Evolutionary conservation across 2,113 vertebrate species (phyloP).

Genomic region (Caretta caretta): DNA sequence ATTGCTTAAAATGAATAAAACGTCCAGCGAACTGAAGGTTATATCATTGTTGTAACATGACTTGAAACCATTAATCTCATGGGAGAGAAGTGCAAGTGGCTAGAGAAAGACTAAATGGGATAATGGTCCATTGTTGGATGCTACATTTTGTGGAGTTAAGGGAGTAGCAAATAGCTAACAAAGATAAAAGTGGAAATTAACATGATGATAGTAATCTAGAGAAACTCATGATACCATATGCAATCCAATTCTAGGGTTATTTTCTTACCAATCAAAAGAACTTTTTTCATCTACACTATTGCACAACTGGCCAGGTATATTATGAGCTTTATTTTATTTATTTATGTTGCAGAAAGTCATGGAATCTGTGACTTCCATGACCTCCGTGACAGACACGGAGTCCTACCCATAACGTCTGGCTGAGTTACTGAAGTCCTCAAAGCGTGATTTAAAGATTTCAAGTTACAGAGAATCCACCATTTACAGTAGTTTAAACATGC

Average conservation of each 20-base stretch:
- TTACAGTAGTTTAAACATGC: no score
- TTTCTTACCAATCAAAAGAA: not conserved
- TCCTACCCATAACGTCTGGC: no score
- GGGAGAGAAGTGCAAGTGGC: not conserved
- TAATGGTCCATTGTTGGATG: not conserved
- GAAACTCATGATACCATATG: not conserved
- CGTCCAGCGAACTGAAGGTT: slow-evolving; percentile 15
- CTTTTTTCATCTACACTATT: not conserved
- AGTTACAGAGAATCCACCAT: no score
- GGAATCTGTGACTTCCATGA: no score
- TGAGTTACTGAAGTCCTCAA: no score
- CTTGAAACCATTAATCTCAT: slow-evolving; percentile 43
- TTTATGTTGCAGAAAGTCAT: no score
- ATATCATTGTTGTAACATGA: not conserved
- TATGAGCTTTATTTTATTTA: not conserved
- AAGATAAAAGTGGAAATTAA: not conserved
- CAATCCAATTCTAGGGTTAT: not conserved
- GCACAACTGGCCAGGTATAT: not conserved
- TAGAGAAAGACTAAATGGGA: not conserved
- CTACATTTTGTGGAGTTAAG: not conserved
- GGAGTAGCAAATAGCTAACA: not conserved
- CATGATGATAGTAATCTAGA: not conserved
- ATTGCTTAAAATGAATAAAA: slow-evolving; percentile 31
- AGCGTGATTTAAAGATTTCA: no score
- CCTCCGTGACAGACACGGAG: no score